Conservation (phyloP, 2,888 invertebrate species). For the Melieria crassipennis region DNA sequence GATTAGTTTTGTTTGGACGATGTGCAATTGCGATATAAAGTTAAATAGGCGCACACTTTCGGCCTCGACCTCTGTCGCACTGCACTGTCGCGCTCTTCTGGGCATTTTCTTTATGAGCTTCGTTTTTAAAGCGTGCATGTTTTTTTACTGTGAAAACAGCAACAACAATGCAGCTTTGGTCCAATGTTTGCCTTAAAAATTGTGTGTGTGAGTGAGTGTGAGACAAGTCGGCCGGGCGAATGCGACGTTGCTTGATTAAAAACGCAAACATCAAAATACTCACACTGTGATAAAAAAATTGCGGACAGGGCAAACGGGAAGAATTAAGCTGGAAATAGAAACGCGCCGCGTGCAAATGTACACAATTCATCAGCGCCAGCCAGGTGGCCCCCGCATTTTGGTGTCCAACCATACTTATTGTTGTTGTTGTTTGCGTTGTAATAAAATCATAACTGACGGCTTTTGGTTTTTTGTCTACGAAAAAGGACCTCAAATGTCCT, state of each 20-base stretch:
- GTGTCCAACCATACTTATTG: constrained; percentile 18
- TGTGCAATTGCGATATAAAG: constrained; percentile 61
- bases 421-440: constrained; percentile 45
- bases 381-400: not conserved
- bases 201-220: not conserved
- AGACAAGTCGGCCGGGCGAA: too few species aligned
- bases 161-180: not conserved
- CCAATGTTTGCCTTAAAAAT: not conserved
- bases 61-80: not conserved
- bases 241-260: constrained; percentile 55
- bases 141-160: too few species aligned
- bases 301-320: constrained; percentile 24
- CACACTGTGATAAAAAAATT: constrained; percentile 28
- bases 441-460: constrained; percentile 58
- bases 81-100: not conserved
- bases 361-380: constrained; percentile 53
- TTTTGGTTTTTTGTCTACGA: constrained; percentile 29
- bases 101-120: too few species aligned
- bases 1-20: constrained; percentile 59
- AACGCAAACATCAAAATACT: constrained; percentile 55
- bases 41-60: constrained; percentile 45
- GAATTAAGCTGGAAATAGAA: constrained; percentile 20
- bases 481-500: not conserved
- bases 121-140: too few species aligned
- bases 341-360: constrained; percentile 38